Percentiles rank a stretch among this genome's conserved stretches.
Conservation (phyloP, 2,113 vertebrate species). For the Oreamnos americanus region DNA sequence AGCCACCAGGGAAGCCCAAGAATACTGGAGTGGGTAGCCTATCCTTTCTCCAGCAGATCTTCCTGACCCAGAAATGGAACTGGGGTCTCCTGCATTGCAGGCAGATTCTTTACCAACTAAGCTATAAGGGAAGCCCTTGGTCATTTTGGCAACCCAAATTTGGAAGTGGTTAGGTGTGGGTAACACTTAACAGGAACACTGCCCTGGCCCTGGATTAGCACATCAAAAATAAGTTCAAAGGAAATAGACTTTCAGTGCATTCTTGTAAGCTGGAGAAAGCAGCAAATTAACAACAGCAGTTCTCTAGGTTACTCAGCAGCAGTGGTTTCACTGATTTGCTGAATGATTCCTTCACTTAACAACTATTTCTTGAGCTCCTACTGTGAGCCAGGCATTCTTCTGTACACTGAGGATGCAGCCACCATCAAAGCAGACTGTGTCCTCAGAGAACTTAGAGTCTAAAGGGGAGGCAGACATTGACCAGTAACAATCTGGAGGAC, state of each 20-base stretch:
- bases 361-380: not conserved
- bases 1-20: not conserved
- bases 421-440: not conserved
- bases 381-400: not conserved
- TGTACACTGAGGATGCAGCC: not conserved
- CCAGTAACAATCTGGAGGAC: not conserved
- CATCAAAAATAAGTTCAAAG: not conserved
- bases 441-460: not conserved
- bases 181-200: not conserved
- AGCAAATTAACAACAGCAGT: not conserved
- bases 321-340: not conserved
- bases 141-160: not conserved
- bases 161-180: not conserved
- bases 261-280: not conserved
- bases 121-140: not conserved
- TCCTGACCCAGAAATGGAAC: not conserved
- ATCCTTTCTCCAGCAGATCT: not conserved
- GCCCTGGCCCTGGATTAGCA: not conserved
- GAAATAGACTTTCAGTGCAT: not conserved
- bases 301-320: not conserved
- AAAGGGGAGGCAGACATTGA: not conserved
- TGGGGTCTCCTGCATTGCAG: not conserved
- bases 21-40: not conserved
- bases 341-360: not conserved
- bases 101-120: not conserved